A percentile compares a stretch with the other conserved stretches of the same genome.
Conservation (phyloP, 2,113 vertebrate genomes). For the Neodontobutis hainanensis region DNA sequence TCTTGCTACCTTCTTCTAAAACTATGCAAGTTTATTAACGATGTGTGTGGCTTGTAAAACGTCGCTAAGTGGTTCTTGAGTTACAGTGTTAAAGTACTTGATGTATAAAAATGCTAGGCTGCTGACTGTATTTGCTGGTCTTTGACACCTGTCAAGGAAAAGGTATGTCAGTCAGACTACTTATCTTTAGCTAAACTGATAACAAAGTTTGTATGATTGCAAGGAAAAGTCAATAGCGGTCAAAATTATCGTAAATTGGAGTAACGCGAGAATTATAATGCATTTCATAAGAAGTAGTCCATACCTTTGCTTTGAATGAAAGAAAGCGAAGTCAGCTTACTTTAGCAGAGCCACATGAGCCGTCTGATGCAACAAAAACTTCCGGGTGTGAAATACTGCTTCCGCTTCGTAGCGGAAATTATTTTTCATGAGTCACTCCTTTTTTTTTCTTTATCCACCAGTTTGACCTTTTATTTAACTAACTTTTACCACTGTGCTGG, state of each 20-base stretch:
- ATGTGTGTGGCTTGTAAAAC: too few species aligned
- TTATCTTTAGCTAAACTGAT: constrained; percentile 37
- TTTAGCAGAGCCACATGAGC: constrained; percentile 34
- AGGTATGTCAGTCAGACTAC: constrained; percentile 9
- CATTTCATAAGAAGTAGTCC: fast-evolving
- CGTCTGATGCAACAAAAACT: constrained; percentile 76
- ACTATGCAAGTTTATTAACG: too few species aligned
- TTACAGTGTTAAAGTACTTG: background rate
- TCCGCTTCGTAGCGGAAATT: constrained; percentile 47
- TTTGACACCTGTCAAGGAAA: constrained; percentile 48
- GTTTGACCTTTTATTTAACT: too few species aligned
- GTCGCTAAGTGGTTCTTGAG: too few species aligned
- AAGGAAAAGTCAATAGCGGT: background rate
- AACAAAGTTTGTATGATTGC: constrained; percentile 7
- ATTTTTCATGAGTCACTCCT: too few species aligned
- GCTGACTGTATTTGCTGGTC: background rate
- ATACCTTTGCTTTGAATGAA: constrained; percentile 69
- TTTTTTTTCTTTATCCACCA: too few species aligned
- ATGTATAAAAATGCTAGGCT: background rate
- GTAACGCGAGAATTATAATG: background rate
- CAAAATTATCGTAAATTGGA: background rate
- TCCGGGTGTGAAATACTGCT: constrained; percentile 44
- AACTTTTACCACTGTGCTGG: too few species aligned
- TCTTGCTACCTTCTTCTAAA: too few species aligned
- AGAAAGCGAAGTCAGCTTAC: constrained; percentile 50